phyloP scores from a whole-genome alignment of 2,797 vertebrate genomes.

The Anisognathus igniventris region DNA sequence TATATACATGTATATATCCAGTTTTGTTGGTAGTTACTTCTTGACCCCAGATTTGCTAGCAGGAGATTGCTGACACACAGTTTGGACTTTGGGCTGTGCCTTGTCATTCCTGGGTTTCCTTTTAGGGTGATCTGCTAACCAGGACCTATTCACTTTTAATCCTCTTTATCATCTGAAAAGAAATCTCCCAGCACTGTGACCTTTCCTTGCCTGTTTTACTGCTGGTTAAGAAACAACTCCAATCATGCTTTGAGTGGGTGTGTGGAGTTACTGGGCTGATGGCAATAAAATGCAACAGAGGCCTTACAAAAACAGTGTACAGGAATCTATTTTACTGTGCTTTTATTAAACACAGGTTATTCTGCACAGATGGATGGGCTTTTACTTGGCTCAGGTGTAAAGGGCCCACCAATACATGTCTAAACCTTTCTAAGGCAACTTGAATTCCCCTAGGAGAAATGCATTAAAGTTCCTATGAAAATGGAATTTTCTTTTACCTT shows the following conservation, averaged over 20 bases:
- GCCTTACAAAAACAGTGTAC: not conserved
- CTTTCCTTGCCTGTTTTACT: not conserved
- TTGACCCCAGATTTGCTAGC: not conserved
- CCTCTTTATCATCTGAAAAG: not conserved
- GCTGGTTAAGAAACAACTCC: not conserved
- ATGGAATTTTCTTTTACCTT: constrained; percentile 23
- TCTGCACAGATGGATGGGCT: constrained; percentile 21
- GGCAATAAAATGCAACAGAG: not conserved
- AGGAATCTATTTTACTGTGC: constrained; percentile 16
- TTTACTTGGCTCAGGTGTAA: constrained; percentile 6
- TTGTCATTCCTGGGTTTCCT: not conserved
- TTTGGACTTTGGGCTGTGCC: not conserved
- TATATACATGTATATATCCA: not conserved
- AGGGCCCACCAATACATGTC: not conserved
- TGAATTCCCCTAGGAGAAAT: constrained; percentile 30
- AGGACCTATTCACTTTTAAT: constrained; percentile 12
- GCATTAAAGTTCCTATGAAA: constrained; percentile 16
- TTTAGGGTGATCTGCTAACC: not conserved
- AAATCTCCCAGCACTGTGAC: constrained; percentile 7
- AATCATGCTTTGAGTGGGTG: not conserved
- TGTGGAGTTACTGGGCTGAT: not conserved
- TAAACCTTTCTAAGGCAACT: constrained; percentile 14
- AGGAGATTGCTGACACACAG: not conserved
- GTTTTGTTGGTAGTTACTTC: not conserved
- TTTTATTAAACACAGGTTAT: constrained; percentile 16